Percentiles rank a stretch among this genome's conserved stretches.
Conservation (phyloP, 2,113 vertebrate genomes). For the Microtus ochrogaster region DNA sequence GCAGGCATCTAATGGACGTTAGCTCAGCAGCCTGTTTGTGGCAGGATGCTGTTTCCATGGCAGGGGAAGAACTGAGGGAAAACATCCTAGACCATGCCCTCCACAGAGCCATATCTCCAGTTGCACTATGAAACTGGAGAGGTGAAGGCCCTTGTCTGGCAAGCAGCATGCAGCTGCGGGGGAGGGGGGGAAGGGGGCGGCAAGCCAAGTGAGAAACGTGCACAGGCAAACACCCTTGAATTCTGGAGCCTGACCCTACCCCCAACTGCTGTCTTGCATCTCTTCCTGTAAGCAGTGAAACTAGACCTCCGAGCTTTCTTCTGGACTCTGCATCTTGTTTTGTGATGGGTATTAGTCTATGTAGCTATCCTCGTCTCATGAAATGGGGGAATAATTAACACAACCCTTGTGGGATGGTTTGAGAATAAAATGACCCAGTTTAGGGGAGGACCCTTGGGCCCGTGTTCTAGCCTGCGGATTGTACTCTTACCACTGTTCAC, state of each 20-base stretch:
- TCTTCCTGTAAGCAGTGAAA: background rate
- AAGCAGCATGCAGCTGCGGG: background rate
- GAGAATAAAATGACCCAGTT: background rate
- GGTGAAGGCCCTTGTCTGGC: background rate
- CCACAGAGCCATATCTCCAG: slow-evolving; percentile 19
- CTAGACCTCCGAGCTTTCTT: background rate
- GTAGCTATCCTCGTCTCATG: background rate
- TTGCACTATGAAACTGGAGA: background rate
- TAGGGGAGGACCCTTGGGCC: background rate
- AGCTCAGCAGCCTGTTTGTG: background rate
- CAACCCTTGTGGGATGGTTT: background rate
- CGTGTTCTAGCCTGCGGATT: background rate
- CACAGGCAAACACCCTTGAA: background rate
- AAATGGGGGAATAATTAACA: background rate
- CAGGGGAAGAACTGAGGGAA: background rate
- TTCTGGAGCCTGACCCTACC: background rate
- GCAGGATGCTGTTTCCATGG: slow-evolving; percentile 41
- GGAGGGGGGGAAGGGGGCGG: fast-evolving
- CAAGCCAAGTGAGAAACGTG: background rate
- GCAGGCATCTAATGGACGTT: background rate
- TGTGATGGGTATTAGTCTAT: slow-evolving; percentile 5
- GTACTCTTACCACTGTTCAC: background rate
- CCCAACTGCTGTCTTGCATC: background rate
- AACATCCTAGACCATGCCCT: background rate
- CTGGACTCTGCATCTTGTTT: background rate